Conservation (phyloP, 2,888 invertebrate genomes). For the Heliothis peltigera region DNA sequence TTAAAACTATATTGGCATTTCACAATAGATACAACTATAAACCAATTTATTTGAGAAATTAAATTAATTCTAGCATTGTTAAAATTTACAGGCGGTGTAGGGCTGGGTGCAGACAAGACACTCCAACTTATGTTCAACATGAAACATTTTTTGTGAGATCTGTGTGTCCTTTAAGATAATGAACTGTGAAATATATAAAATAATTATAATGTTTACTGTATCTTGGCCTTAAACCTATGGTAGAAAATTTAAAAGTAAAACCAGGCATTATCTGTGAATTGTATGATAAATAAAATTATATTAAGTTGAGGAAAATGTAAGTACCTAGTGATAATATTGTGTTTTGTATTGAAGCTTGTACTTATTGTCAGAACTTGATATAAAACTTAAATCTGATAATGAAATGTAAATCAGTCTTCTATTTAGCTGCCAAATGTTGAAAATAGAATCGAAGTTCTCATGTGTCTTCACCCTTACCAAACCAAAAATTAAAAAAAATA, state of each 20-base stretch:
- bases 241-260: slow-evolving; percentile 3
- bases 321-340: background rate
- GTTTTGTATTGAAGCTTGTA: background rate
- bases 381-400: background rate
- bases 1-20: slow-evolving; percentile 66
- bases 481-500: slow-evolving; percentile 46
- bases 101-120: slow-evolving; percentile 20
- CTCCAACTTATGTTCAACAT: slow-evolving; percentile 30
- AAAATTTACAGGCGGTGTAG: slow-evolving; percentile 51
- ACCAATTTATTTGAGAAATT: slow-evolving; percentile 45
- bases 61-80: slow-evolving; percentile 45
- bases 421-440: slow-evolving; percentile 22
- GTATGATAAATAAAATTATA: background rate
- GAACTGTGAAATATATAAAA: background rate
- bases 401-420: slow-evolving; percentile 24
- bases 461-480: slow-evolving; percentile 31
- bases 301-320: background rate
- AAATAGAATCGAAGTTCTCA: slow-evolving; percentile 19
- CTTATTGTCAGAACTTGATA: background rate
- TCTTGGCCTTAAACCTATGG: slow-evolving; percentile 4
- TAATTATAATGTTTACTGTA: background rate
- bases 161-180: background rate
- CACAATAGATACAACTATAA: slow-evolving; percentile 54
- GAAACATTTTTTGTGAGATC: slow-evolving; percentile 1
- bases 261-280: background rate